Evolutionary conservation across 2,888 invertebrate genomes (phyloP).

Genomic region (Mythimna albipuncta): DNA sequence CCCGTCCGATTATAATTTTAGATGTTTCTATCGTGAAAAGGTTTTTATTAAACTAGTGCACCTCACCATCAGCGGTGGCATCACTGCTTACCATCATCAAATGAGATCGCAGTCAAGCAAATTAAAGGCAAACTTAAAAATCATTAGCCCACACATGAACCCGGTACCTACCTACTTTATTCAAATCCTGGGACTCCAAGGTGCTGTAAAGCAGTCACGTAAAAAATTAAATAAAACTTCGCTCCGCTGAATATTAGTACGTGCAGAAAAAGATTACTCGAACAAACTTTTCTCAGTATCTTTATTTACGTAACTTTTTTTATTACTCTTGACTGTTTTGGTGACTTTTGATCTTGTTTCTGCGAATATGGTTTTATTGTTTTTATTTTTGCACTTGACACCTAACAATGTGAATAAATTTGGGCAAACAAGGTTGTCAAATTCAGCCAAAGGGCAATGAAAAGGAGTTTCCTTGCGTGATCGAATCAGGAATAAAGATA

Average conservation of each 20-base stretch:
- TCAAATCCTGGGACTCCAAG: constrained; percentile 30
- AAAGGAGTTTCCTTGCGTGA: no score
- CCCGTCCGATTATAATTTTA: no score
- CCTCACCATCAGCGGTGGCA: no score
- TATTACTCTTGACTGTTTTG: constrained; percentile 45
- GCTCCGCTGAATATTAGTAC: constrained; percentile 59
- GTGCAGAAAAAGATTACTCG: constrained; percentile 59
- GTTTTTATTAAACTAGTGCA: no score
- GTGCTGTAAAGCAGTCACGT: constrained; percentile 68
- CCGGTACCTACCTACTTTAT: constrained; percentile 43
- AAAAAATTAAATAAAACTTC: constrained; percentile 72
- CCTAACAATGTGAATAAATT: neutral
- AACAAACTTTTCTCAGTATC: constrained; percentile 38
- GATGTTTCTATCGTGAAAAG: no score
- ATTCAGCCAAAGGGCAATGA: no score
- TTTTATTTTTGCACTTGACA: neutral
- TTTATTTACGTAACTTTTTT: constrained; percentile 60
- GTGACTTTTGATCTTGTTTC: constrained; percentile 16
- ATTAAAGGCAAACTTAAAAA: constrained; percentile 11
- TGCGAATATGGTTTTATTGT: neutral
- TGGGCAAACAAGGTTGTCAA: no score
- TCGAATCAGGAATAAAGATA: no score
- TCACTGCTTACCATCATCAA: no score
- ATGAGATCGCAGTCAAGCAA: no score
- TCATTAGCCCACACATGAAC: constrained; percentile 37